Conservation (phyloP, 1,140 invertebrate species). For the Drosophila tani region DNA sequence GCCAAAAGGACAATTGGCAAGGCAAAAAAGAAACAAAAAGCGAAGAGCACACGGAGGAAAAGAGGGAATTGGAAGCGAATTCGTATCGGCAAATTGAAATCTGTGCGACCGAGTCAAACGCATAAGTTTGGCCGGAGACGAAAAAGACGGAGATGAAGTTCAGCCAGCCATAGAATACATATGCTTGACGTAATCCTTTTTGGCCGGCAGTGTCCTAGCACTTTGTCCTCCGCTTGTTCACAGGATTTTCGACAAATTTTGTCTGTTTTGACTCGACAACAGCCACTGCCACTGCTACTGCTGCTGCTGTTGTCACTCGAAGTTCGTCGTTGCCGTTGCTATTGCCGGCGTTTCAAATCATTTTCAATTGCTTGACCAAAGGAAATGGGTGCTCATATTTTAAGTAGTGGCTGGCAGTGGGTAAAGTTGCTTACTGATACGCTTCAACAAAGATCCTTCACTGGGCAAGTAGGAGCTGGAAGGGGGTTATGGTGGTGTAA, state of each 20-base stretch:
- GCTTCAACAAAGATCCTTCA: conserved; percentile 64
- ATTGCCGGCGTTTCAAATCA: conserved; percentile 57
- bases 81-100: conserved; percentile 81
- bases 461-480: not conserved
- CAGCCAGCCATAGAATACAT: conserved; percentile 73
- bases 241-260: conserved; percentile 81
- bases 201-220: conserved; percentile 68
- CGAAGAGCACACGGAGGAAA: not conserved
- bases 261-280: conserved; percentile 73
- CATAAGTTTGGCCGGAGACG: conserved; percentile 62
- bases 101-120: conserved; percentile 65
- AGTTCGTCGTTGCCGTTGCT: conserved; percentile 9
- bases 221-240: conserved; percentile 79
- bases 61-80: conserved; percentile 36
- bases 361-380: conserved; percentile 80
- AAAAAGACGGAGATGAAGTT: conserved; percentile 40
- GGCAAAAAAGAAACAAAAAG: conserved; percentile 19
- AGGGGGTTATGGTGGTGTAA: not conserved
- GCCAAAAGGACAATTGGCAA: conserved; percentile 68
- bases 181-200: conserved; percentile 83
- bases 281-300: conserved; percentile 17
- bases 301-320: conserved; percentile 35
- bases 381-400: conserved; percentile 81
- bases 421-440: conserved; percentile 74
- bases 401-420: conserved; percentile 68